Evolutionary conservation across 2,113 vertebrate genomes (phyloP).

Genomic region (Thunnus maccoyii): DNA sequence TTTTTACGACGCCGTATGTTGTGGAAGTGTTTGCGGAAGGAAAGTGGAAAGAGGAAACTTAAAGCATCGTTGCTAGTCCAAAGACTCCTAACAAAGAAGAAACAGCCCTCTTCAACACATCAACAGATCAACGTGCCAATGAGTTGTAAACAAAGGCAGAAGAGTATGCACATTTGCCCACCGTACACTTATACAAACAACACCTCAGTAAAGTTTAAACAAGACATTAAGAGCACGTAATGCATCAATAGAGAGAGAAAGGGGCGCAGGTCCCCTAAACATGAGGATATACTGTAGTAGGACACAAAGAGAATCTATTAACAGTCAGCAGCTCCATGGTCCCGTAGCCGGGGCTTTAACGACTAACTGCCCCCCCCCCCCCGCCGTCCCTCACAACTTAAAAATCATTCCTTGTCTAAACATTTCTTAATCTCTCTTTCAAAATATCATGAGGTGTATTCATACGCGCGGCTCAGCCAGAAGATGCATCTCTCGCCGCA

Average conservation of each 20-base stretch:
- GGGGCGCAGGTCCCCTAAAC: constrained; percentile 47
- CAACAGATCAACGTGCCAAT: constrained; percentile 36
- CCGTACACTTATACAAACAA: constrained; percentile 73
- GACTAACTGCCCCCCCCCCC: constrained; percentile 36
- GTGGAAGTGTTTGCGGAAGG: constrained; percentile 3
- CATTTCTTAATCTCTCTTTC: constrained; percentile 38
- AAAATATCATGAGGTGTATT: constrained; percentile 44
- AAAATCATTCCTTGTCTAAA: constrained; percentile 47
- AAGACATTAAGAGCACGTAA: constrained; percentile 70
- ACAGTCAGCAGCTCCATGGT: constrained; percentile 82
- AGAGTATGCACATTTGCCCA: constrained; percentile 67
- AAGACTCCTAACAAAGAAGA: constrained; percentile 31
- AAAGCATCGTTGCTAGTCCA: constrained; percentile 14
- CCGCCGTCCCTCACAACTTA: constrained; percentile 9
- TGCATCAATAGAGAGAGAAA: constrained; percentile 59
- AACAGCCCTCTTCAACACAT: constrained; percentile 40
- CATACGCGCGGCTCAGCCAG: not conserved
- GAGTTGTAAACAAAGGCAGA: constrained; percentile 70
- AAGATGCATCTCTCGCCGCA: constrained; percentile 16
- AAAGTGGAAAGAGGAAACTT: constrained; percentile 1
- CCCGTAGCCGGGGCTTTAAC: constrained; percentile 57
- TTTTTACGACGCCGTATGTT: constrained; percentile 8
- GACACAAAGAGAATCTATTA: constrained; percentile 75
- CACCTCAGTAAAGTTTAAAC: constrained; percentile 68
- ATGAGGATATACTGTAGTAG: constrained; percentile 68